Base-by-base conservation (phyloP, 2,797 vertebrate species). In the Rhinoraja longicauda region DNA sequence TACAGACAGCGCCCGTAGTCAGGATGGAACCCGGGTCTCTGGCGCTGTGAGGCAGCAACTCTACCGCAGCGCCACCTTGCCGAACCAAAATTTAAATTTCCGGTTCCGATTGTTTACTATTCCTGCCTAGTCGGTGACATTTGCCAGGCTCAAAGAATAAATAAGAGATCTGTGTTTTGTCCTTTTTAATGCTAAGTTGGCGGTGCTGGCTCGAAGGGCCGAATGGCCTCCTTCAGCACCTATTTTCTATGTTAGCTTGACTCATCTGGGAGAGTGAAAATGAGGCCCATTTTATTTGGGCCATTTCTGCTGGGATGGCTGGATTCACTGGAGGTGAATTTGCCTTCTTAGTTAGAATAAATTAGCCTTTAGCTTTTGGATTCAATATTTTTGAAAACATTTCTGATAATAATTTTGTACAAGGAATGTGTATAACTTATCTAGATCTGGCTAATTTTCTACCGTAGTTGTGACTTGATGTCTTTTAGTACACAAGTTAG, bases 381-480 rank as follows among this genome's bases (percentile, higher is more conserved):
- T 88, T 36, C 17, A 67, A 88, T 21, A 67, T 67, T 36, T 88
- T 88, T 88, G n/a, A 88, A 88, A 36, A 67, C 67, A 88, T 88
- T 67, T 67, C 36, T 88, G 45, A 82, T 79, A 45, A 45, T 82
- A 45, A 82, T 82, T 73, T 57, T 67, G 53, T 84, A 64, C 59
- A 36, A 67, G 53, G 21, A 88, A 88, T 36, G 17, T 88, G 62
- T 88, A 88, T 88, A 67, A 64, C 62, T 32, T 64, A 67, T 67
- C 59, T 88, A 88, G 84, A 88, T 88, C 64, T 88, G 67, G 10
- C 57, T 88, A 88, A 88, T 88, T 86, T 86, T 62, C 45, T 64
- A 32, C 62, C 19, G 67, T 62, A 88, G 84, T 88, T 36, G 62
- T 64, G 84, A 88, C 84, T 67, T 86, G 57, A n/a, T 59, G n/a